Evolutionary conservation across 2,888 invertebrate genomes (phyloP), one percentile per base, ranked within the genome.

Genomic region (Hermaeophaga mercurialis): DNA sequence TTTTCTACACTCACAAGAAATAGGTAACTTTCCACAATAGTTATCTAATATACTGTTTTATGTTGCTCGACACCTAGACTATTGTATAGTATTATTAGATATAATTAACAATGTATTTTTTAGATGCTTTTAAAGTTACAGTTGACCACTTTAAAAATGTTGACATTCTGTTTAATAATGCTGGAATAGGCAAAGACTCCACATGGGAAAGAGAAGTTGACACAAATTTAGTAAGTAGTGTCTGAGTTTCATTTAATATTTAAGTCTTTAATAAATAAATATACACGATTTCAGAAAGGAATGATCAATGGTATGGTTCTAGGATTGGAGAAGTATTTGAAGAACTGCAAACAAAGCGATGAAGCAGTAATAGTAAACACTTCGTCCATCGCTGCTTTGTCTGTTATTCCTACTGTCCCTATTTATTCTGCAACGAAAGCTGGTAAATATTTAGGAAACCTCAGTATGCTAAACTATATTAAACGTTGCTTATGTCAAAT

Each of bases 121-220:
- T 28, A 47, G 46, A 39, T 31, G 56, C 45, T 3, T 66, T 68
- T 26, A 56, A 62, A 24, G 56, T 56, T 56, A 66, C 67, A 4
- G 15, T 66, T 7, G 55, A 65, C 12, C 49, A 46, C 3, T 68
- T 64, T 44, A 39, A 62, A 22, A 56, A 63, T 31, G 41, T 66
- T n/a, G 67, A 67, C 50, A 66, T 67, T 46, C 43, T 67, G 7
- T 57, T 67, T 12, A 67, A 67, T 47, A 66, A 66, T 43, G 66
- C 66, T 22, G 66, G 63, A 24, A 61, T 67, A 34, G 22, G 61
- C 19, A 53, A 63, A 28, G 67, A 67, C 33, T 2, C 54, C 1
- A 9, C 36, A 11, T 67, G 66, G 66, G 50, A 64, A 54, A 59
- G 56, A 22, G 60, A 65, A 60, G 57, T 67, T 33, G 49, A 54